Evolutionary conservation across 1,140 invertebrate genomes (phyloP), one percentile per base, ranked within the genome.

Genomic region (Drosophila ironensis): DNA sequence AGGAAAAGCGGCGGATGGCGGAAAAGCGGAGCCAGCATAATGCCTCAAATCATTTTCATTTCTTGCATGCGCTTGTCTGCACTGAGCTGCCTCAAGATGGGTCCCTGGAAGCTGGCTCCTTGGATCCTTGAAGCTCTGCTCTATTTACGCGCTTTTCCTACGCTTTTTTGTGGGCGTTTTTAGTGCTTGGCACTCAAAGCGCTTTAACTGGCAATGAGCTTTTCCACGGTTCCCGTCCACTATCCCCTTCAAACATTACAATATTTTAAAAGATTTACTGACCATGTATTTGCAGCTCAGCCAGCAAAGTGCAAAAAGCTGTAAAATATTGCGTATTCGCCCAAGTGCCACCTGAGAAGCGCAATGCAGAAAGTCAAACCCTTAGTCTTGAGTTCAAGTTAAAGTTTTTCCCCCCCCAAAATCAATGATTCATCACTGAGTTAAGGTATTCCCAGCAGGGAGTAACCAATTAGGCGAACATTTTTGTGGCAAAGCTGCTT

Each of bases 21-120:
- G 24, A 28, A 44, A 52, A 56, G 19, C 25, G 33, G 6, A 22
- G 67, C 72, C 57, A 30, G 59, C 42, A 84, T 86, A 86, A 86
- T 86, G 80, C 75, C 57, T 75, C 80, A 86, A 86, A 86, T 86
- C 81, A 86, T 86, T 86, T 86, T 86, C 80, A 71, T 84, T 80
- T 78, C 74, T 80, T 64, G 69, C 50, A 50, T 72, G 51, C 67
- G 68, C 68, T 63, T 78, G 73, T 56, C 77, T 73, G 42, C 59
- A 44, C 64, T 61, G 61, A 77, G 68, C 54, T 72, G 35, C 27
- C 47, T 72, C 50, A 71, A 53, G 54, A 60, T 50, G 50, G 22
- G 52, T 17, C 35, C 25, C 19, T 12, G 19, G 22, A 16, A 14
- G 3, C 14, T 14, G 33, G 33, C 16, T 67, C 22, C 33, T 66